phyloP scores from a whole-genome alignment of 2,888 invertebrate genomes.

The Anodontia alba region DNA sequence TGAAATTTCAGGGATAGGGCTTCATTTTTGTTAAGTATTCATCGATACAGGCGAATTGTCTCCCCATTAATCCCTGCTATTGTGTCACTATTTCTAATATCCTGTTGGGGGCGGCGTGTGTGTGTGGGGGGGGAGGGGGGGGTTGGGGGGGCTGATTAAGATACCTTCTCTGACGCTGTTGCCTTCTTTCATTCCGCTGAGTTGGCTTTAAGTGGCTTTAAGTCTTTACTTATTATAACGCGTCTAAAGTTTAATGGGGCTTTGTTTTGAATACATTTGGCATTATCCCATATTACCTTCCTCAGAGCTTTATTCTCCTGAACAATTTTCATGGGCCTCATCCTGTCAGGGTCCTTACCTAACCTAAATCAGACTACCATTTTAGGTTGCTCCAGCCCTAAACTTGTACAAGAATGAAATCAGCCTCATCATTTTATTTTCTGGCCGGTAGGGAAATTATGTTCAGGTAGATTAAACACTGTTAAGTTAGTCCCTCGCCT shows the following conservation, averaged over 20 bases:
- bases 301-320: background rate
- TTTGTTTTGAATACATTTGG: background rate
- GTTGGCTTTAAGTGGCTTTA: background rate
- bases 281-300: background rate
- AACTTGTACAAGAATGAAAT: background rate
- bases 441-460: background rate
- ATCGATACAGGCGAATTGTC: background rate
- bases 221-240: slow-evolving; percentile 1
- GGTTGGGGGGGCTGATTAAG: background rate
- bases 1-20: background rate
- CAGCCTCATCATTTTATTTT: background rate
- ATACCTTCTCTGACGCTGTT: background rate
- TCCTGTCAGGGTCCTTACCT: background rate
- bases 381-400: background rate
- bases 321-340: background rate
- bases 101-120: too few relatives aligned
- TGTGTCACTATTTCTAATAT: background rate
- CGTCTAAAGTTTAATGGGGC: background rate
- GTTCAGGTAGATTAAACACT: background rate
- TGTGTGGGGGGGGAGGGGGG: too few relatives aligned
- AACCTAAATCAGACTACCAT: background rate
- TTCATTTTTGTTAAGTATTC: background rate
- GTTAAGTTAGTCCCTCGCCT: background rate
- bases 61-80: background rate
- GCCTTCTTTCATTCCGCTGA: background rate